phyloP scores from a whole-genome alignment of 2,797 vertebrate genomes.

The Melanotaenia boesemani region DNA sequence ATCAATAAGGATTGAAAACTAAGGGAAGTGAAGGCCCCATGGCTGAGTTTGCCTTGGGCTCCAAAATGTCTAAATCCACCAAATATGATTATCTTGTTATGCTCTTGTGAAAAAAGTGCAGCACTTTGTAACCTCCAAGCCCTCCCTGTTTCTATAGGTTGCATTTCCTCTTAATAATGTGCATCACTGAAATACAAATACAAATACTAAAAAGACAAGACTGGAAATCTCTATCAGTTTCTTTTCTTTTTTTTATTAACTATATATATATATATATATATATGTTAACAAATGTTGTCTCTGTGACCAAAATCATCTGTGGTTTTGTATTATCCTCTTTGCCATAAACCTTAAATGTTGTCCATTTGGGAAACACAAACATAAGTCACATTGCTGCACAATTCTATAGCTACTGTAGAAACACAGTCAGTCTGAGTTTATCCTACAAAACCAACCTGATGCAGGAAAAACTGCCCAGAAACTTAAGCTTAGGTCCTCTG shows the following conservation, averaged over 20 bases:
- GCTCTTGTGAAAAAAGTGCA: neutral
- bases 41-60: too few relatives aligned
- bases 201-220: neutral
- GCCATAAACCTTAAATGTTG: too few relatives aligned
- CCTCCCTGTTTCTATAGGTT: slow-evolving; percentile 9
- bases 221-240: too few relatives aligned
- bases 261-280: too few relatives aligned
- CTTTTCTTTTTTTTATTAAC: too few relatives aligned
- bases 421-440: neutral
- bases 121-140: slow-evolving; percentile 31
- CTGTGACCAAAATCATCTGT: neutral
- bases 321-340: neutral
- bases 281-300: neutral
- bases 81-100: neutral
- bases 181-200: neutral
- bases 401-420: too few relatives aligned
- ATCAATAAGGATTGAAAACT: too few relatives aligned
- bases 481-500: neutral
- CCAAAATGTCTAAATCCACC: too few relatives aligned
- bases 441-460: slow-evolving; percentile 1
- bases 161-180: neutral
- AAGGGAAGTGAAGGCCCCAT: too few relatives aligned
- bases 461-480: neutral
- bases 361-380: too few relatives aligned
- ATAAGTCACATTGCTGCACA: neutral